phyloP scores from a whole-genome alignment of 1,140 invertebrate genomes.

The Psix sp. region DNA sequence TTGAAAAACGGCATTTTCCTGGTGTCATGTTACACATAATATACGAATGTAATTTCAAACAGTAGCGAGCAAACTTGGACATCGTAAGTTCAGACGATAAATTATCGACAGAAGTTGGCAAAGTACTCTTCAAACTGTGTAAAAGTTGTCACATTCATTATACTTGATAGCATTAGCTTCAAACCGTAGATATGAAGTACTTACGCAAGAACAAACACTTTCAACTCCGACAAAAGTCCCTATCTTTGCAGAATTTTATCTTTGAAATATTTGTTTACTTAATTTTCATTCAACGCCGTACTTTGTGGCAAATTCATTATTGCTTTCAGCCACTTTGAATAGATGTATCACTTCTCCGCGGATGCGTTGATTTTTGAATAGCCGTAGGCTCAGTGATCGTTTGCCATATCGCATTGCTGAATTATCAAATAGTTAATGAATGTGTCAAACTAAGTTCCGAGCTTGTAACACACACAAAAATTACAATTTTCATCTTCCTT shows the following conservation, averaged over 20 bases:
- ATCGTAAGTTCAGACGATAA: constrained; percentile 57
- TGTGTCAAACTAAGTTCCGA: not conserved
- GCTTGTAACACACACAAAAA: too few relatives aligned
- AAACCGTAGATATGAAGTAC: constrained; percentile 59
- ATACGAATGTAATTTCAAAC: constrained; percentile 59
- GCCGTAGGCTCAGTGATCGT: not conserved
- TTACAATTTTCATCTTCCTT: constrained; percentile 17
- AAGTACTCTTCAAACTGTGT: constrained; percentile 62
- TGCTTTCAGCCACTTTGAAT: constrained; percentile 7
- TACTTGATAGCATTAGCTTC: constrained; percentile 63
- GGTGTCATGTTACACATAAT: constrained; percentile 54
- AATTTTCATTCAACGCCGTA: constrained; percentile 30
- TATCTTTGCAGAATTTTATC: constrained; percentile 56
- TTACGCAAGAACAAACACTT: constrained; percentile 61
- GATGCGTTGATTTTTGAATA: not conserved
- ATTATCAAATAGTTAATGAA: not conserved
- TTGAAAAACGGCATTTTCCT: constrained; percentile 42
- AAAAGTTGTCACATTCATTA: constrained; percentile 63
- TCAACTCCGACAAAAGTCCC: constrained; percentile 57
- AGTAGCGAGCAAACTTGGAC: constrained; percentile 57
- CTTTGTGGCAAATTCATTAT: constrained; percentile 27
- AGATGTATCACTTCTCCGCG: constrained; percentile 2
- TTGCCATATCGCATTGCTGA: not conserved
- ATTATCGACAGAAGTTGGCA: constrained; percentile 62
- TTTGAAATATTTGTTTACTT: constrained; percentile 54